Base-by-base conservation (phyloP, 2,888 invertebrate genomes). In the Dastarcus helophoroides region DNA sequence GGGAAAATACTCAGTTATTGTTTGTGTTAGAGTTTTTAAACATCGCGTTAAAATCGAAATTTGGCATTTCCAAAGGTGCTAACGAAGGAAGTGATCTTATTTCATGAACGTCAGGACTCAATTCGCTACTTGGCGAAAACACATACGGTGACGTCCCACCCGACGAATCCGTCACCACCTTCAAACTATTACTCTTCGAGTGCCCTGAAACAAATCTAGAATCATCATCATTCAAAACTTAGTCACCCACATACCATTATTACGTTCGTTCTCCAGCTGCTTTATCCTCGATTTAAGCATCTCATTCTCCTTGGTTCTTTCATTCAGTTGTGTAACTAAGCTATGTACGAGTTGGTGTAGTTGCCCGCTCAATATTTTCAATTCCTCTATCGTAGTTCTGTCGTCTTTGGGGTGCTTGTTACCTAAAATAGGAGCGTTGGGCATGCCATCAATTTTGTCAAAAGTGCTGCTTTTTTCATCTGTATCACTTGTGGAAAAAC, bases 361-460 rank as follows among this genome's bases (percentile, higher is more conserved):
- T 47, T 75, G 76, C 36, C 69, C 68, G 50, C 76, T 79, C 6
- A 77, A 58, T 26, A 69, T 73, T 50, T 70, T 69, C 23, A 79
- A 56, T 53, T 80, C 79, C 54, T 79, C 79, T 26, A 79, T 68
- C 24, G 78, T 71, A 14, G 63, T 67, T 30, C 65, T 62, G 28
- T 73, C 71, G 37, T 71, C 67, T 53, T 77, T 78, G 3, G 74
- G 73, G 43, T 63, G 64, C 49, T 71, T 74, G 40, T 63, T 67
- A 1, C 65, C 68, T 13, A 52, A 33, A 26, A 51, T 40, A 9
- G 39, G 40, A 23, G 46, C 38, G 15, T 43, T 40, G 29, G 41
- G 40, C 26, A 37, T 33, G 9, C 43, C 48, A 31, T 52, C 51
- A 8, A 42, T 32, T 9, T 40, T 38, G 31, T 51, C 51, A 17